Base-by-base conservation (phyloP, 2,888 invertebrate species). In the Pocota personata region DNA sequence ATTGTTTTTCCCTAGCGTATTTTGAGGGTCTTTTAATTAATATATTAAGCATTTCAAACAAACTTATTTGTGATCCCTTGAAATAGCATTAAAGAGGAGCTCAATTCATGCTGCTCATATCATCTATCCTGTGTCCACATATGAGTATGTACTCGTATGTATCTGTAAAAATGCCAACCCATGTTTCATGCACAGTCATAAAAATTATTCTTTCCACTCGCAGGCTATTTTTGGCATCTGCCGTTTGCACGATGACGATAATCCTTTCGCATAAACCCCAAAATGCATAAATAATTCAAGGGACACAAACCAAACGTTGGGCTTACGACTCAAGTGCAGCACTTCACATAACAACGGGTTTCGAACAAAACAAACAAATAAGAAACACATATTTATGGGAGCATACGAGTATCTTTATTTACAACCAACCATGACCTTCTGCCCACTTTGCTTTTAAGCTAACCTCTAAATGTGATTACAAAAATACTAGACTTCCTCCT, bases 391-490 rank as follows among this genome's bases (percentile, higher is more conserved):
- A 19, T n/a, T 27, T n/a, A n/a, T 40, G 27, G 14, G 48, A 48
- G 32, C 24, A 37, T n/a, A n/a, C n/a, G n/a, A n/a, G n/a, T n/a
- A 57, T 66, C 46, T 35, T 67, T 30, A 30, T 24, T 48, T 35
- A 66, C 19, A 12, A 43, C 50, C 16, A 48, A 8, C 35, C 58
- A 12, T 77, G 67, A 77, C 77, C 77, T 77, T 77, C 58, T 40
- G 30, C 46, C 14, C 14, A 40, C 40, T 24, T 46, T 55, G 19
- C 6, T n/a, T n/a, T n/a, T n/a, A n/a, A n/a, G 8, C 7, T 43
- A 40, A 57, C 57, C 76, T 66, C 24, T 57, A 67, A 76, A 76
- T 67, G 48, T 57, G 66, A 76, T 76, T 77, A 77, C 58, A 77
- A 48, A 66, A 76, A 58, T 48, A 57, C 55, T 58, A 64, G 43